Evolutionary conservation across 2,888 invertebrate species (phyloP).

Genomic region (Cyclophora albipunctata): DNA sequence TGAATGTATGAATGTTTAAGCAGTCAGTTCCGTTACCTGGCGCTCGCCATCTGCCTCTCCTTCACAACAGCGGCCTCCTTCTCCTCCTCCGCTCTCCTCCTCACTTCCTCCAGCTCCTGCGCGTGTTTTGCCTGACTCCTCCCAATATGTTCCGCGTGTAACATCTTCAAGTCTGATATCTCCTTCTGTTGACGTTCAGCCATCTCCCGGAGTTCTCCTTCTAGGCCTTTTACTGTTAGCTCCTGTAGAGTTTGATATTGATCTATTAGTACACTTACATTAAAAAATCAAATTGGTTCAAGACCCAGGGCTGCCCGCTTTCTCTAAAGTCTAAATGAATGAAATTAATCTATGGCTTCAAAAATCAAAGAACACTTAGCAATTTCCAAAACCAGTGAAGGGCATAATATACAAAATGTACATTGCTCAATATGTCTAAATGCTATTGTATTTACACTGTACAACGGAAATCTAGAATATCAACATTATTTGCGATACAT

Average conservation of each 20-base stretch:
- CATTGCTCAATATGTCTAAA: no score
- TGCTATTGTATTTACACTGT: no score
- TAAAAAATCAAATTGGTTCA: no score
- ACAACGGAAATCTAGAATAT: no score
- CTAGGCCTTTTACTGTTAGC: conserved; percentile 89
- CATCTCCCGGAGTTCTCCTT: conserved; percentile 88
- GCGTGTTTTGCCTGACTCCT: conserved; percentile 57
- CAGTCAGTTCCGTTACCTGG: conserved; percentile 35
- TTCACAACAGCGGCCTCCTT: conserved; percentile 57
- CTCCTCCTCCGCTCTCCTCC: conserved; percentile 71
- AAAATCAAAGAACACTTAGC: not conserved
- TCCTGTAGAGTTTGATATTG: conserved; percentile 63
- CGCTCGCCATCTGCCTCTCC: conserved; percentile 61
- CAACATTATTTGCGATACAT: no score
- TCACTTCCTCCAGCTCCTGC: conserved; percentile 62
- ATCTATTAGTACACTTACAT: no score
- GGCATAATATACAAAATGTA: no score
- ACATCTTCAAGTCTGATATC: conserved; percentile 69
- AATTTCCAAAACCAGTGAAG: no score
- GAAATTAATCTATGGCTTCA: no score
- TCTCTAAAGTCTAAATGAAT: no score
- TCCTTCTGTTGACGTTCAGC: conserved; percentile 81
- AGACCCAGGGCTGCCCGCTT: no score
- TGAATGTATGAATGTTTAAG: no score
- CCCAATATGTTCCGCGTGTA: conserved; percentile 55